Evolutionary conservation across 2,888 invertebrate species (phyloP).

Genomic region (Drosophila vallismaia): DNA sequence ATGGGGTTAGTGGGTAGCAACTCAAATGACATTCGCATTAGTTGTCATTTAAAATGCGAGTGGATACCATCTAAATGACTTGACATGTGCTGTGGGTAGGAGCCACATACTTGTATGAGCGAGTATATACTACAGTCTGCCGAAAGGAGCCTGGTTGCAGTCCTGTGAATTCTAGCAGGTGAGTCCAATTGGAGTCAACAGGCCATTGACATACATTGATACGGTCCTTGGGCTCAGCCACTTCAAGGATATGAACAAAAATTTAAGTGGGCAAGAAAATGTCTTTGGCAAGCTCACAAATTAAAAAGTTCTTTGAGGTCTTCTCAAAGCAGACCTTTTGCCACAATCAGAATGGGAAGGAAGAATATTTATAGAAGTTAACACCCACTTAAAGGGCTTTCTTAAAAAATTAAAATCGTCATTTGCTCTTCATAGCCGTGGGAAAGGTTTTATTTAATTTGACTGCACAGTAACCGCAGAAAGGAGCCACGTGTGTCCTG

Average conservation of each 20-base stretch:
- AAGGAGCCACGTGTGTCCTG: too few relatives aligned
- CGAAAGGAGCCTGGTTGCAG: conserved; percentile 28
- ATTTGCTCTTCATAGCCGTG: neutral
- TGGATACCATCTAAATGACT: conserved; percentile 65
- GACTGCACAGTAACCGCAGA: neutral
- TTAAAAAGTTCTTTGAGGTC: too few relatives aligned
- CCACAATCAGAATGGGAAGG: too few relatives aligned
- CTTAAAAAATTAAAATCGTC: conserved; percentile 3
- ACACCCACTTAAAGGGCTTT: neutral
- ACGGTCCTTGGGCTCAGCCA: conserved; percentile 57
- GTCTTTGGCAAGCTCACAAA: neutral
- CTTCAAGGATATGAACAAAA: neutral
- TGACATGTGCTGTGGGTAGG: conserved; percentile 12
- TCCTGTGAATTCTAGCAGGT: conserved; percentile 12
- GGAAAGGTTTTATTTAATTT: conserved; percentile 2
- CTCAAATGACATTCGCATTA: conserved; percentile 73
- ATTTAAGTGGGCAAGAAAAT: neutral
- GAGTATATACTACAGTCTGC: too few relatives aligned
- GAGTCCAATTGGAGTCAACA: conserved; percentile 65
- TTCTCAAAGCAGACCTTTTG: too few relatives aligned
- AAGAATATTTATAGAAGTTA: neutral
- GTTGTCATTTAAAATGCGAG: conserved; percentile 75
- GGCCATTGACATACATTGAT: conserved; percentile 73
- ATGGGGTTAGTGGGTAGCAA: conserved; percentile 10
- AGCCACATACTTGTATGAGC: too few relatives aligned